These are phyloP conservation scores for Pitangus sulphuratus DNA, from an alignment of 2,797 vertebrate genomes.

Conservation along the genomic window DNA sequence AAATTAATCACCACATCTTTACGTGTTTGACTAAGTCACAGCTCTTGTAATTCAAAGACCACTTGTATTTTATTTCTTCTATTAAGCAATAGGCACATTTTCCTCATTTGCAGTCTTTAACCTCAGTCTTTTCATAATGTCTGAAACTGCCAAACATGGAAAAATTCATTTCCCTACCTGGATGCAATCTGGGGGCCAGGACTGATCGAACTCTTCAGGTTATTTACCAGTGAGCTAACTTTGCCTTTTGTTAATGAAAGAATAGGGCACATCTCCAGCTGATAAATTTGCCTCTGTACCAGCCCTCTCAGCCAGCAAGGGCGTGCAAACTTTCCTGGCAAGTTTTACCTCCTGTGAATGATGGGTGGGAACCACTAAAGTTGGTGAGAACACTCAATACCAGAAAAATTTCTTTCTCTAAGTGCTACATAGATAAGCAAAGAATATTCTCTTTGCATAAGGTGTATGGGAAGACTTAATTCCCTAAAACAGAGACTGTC, in stretches of 20 bases:
- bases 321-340: background rate
- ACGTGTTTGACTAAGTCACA: background rate
- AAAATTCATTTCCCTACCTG: conserved; percentile 12
- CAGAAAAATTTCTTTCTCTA: background rate
- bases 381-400: background rate
- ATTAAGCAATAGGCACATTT: background rate
- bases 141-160: background rate
- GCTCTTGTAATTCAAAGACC: background rate
- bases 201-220: background rate
- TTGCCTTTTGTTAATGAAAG: background rate
- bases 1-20: background rate
- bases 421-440: background rate
- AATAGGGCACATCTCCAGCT: background rate
- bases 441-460: background rate
- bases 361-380: background rate
- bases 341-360: background rate
- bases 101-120: background rate
- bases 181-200: background rate
- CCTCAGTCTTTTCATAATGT: background rate
- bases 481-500: background rate
- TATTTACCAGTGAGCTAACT: background rate
- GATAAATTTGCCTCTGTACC: background rate
- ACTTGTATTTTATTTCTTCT: conserved; percentile 19
- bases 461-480: background rate
- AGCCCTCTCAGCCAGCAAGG: background rate